These are phyloP conservation scores for Papilio xuthus DNA, from an alignment of 1,140 invertebrate genomes.

Conservation along the genomic window DNA sequence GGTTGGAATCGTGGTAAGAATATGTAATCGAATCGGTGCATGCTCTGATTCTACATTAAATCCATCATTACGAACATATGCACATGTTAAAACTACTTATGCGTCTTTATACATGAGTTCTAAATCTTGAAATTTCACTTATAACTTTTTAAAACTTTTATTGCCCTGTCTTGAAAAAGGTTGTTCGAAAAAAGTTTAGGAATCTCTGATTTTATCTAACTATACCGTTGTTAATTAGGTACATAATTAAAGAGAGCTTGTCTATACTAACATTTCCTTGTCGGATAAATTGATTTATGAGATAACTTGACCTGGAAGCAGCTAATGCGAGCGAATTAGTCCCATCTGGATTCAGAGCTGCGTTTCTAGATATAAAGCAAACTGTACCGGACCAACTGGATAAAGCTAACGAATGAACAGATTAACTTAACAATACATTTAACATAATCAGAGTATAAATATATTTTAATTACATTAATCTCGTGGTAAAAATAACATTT, in stretches of 20 bases:
- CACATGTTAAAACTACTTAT: not conserved
- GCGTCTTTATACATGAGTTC: too few species aligned
- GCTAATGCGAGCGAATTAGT: slow-evolving; percentile 6
- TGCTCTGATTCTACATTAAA: slow-evolving; percentile 5
- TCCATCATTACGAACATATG: not conserved
- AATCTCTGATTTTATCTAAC: too few species aligned
- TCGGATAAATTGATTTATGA: slow-evolving; percentile 12
- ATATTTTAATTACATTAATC: too few species aligned
- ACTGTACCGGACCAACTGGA: not conserved
- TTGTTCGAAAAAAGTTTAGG: too few species aligned
- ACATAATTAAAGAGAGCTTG: not conserved
- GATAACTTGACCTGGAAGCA: slow-evolving; percentile 9
- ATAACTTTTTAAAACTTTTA: too few species aligned
- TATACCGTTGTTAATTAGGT: not conserved
- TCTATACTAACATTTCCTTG: slow-evolving; percentile 1
- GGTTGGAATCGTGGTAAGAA: slow-evolving; percentile 31
- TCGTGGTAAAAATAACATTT: too few species aligned
- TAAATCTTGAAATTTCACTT: too few species aligned
- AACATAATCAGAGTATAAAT: too few species aligned
- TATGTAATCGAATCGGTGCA: not conserved
- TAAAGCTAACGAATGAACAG: not conserved
- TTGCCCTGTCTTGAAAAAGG: too few species aligned
- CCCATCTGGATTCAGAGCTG: not conserved
- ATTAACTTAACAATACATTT: not conserved
- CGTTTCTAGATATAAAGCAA: not conserved